Base-by-base conservation (phyloP, 2,797 vertebrate genomes). In the Galaxias olidus region DNA sequence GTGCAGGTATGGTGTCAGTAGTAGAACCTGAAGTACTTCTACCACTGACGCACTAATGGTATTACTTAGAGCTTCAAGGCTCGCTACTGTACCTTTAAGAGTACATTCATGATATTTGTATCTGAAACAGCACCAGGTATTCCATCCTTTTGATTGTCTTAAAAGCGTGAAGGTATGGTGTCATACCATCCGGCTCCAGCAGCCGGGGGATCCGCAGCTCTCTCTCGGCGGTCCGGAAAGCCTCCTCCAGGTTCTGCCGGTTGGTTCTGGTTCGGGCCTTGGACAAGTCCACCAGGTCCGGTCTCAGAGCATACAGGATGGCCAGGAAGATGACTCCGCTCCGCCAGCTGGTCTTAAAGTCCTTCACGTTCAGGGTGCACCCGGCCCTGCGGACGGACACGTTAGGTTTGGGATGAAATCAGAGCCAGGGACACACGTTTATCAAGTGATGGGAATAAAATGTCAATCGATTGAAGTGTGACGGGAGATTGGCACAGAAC, bases 301-400 rank as follows among this genome's bases (percentile, higher is more conserved):
- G 94, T 61, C 90, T 83, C 69, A 98, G 90, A 10, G 94, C 89
- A 1, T 91, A 90, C 47, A 97, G 93, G 83, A 99, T 87, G 0
- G 96, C 95, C 77, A 98, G 79, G 79, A 99, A 98, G 9, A 96
- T 91, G 65, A 95, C 85, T 0, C 97, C 97, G 0, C 91, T 95
- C 77, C 95, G 91, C 97, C 97, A 99, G 80, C 95, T 97, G 4
- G 88, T 82, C 73, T 95, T 96, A 78, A 99, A 98, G 88, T 99
- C 95, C 63, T 92, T 94, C 58, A 99, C 90, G 15, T 30, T 92
- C 60, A 96, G 65, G 0, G 85, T 80, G 45, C 89, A 92, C 43
- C 89, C 91, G 1, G 88, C 88, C 81, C 92, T 93, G 70, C 47
- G 0, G 52, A 15, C 10, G 42, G 12, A 47, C 5, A 41, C 13